These are phyloP conservation scores for Isaurus tuberculatus DNA, from an alignment of 92 coral and sea anemone genomes.

Conservation along the genomic window DNA sequence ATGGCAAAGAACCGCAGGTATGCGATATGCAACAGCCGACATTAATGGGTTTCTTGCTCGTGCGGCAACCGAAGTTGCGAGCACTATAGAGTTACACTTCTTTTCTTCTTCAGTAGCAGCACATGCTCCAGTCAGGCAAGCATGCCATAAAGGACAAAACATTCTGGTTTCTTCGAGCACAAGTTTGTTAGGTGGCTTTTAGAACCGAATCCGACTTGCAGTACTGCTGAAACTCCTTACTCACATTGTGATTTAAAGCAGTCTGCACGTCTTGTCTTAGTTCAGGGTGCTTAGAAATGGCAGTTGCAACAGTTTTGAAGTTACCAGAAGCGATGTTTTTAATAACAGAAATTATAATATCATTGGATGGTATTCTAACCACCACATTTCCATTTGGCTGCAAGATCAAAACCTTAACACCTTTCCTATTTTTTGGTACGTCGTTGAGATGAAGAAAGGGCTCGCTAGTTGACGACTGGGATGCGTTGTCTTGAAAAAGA, in stretches of 20 bases:
- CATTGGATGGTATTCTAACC: slow-evolving; percentile 17
- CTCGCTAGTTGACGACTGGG: not conserved
- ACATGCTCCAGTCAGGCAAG: slow-evolving; percentile 60
- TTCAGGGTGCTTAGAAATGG: slow-evolving; percentile 38
- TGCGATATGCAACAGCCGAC: slow-evolving; percentile 65
- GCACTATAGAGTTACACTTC: slow-evolving; percentile 31
- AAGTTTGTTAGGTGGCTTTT: slow-evolving; percentile 56
- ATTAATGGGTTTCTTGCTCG: slow-evolving; percentile 52
- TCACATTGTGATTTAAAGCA: slow-evolving; percentile 38
- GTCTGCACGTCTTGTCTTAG: slow-evolving; percentile 40
- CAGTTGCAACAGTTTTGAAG: slow-evolving; percentile 47
- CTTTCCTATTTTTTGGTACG: slow-evolving; percentile 46
- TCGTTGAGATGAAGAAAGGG: not conserved
- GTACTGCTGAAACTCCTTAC: slow-evolving; percentile 49
- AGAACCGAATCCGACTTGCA: slow-evolving; percentile 52
- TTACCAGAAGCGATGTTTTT: slow-evolving; percentile 18
- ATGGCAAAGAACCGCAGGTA: slow-evolving; percentile 55
- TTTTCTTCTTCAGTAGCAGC: slow-evolving; percentile 1
- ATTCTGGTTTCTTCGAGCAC: slow-evolving; percentile 42
- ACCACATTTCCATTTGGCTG: slow-evolving; percentile 1
- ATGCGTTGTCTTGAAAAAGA: not conserved
- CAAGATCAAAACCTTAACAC: slow-evolving; percentile 30
- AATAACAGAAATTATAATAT: not conserved
- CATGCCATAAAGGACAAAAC: slow-evolving; percentile 54
- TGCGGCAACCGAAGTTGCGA: slow-evolving; percentile 52